Base-by-base conservation (phyloP, 2,888 invertebrate species). In the Netelia virgata region DNA sequence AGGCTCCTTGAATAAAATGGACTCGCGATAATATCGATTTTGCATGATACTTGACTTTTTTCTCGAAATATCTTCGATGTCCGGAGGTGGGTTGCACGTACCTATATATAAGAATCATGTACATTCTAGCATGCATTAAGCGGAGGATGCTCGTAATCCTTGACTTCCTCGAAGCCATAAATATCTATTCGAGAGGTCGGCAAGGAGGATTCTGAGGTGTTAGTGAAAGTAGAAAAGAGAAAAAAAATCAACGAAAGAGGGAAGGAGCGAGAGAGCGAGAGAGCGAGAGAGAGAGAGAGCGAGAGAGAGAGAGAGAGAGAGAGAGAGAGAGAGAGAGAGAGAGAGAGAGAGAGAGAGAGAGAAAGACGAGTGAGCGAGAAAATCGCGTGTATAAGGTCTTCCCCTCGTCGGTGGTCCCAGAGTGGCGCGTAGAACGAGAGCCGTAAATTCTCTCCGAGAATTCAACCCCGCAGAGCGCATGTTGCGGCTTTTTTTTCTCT, bases 391-490 rank as follows among this genome's bases (percentile, higher is more conserved):
- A 68, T 86, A 72, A 77, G 64, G 53, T 68, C 75, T 76, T 82
- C 68, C 61, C 82, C 69, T 47, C 74, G 83, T 72, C 85, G 85
- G 86, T 86, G 87, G 87, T 88, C 86, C 75, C 55, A 55, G 14
- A 28, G 69, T 73, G 77, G 81, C 41, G 57, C 55, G 53, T 74
- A 75, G 76, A 76, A 79, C 84, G 86, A 86, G 83, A 83, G 85
- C 81, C 87, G 86, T 89, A 89, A 88, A 89, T 89, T 87, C 70
- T 84, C 79, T 78, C 72, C 61, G 50, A 77, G 69, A 73, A 61
- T 79, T 70, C 83, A 81, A 84, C 84, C 80, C 86, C 75, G 80
- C 47, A 74, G 83, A 79, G 82, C 72, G 74, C 53, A 43, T 61
- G 72, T 47, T 63, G 78, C 41, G 53, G 53, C 55, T 41, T 64